These are phyloP conservation scores for Arbacia lixula DNA, from an alignment of 53 echinoderm and acorn worm species.

Conservation along the genomic window DNA sequence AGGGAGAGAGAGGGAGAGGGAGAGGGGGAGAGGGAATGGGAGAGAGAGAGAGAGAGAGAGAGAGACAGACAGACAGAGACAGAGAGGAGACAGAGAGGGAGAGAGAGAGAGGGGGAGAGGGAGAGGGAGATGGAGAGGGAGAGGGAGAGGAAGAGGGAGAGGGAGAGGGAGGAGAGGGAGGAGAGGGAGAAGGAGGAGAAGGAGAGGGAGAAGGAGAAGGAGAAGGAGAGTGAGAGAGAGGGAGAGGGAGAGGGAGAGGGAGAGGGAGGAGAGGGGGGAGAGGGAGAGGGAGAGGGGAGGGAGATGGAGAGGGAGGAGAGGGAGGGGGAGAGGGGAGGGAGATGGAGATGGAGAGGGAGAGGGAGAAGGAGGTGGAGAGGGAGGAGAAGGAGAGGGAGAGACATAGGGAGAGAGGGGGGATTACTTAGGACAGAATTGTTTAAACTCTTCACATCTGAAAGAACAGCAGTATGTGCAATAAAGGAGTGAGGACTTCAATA, in stretches of 20 bases:
- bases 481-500: too few relatives aligned
- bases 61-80: not conserved
- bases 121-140: not conserved
- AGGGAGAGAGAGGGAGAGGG: not conserved
- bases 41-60: too few relatives aligned
- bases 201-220: too few relatives aligned
- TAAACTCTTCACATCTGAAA: too few relatives aligned
- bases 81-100: not conserved
- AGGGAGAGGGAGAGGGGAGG: too few relatives aligned
- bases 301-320: too few relatives aligned
- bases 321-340: not conserved
- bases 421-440: too few relatives aligned
- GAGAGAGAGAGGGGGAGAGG: not conserved
- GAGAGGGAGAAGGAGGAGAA: not conserved
- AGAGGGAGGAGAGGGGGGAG: not conserved
- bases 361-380: too few relatives aligned
- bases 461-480: too few relatives aligned
- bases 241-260: not conserved
- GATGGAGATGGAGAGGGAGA: not conserved
- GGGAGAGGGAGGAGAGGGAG: not conserved
- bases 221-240: too few relatives aligned
- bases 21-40: not conserved
- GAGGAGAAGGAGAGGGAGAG: not conserved
- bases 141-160: not conserved
- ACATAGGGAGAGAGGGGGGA: not conserved